These are phyloP conservation scores for Dendroctonus ponderosae DNA, from an alignment of 1,140 invertebrate genomes.

Conservation along the genomic window DNA sequence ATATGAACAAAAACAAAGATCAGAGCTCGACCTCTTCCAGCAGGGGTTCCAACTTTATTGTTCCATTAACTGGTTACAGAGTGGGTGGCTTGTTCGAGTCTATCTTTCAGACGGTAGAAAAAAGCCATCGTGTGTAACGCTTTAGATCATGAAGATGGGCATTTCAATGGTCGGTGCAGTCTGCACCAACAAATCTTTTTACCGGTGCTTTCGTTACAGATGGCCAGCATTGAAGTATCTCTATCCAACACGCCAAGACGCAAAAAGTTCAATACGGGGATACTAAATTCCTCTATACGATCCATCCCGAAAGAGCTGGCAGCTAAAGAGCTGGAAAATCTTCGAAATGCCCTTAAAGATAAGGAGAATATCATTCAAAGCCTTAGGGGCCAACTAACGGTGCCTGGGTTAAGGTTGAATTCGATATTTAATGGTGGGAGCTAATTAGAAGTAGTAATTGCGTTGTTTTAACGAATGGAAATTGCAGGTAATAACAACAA, in stretches of 20 bases:
- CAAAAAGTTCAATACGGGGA: slow-evolving; percentile 52
- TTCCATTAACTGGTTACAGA: slow-evolving; percentile 8
- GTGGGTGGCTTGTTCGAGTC: slow-evolving; percentile 14
- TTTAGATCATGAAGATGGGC: slow-evolving; percentile 7
- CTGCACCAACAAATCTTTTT: slow-evolving; percentile 1
- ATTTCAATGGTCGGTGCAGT: background rate
- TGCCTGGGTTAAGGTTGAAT: slow-evolving; percentile 43
- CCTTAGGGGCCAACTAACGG: slow-evolving; percentile 54
- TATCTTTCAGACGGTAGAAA: slow-evolving; percentile 1
- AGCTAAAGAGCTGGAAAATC: slow-evolving; percentile 63
- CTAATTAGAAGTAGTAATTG: background rate
- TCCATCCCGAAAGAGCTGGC: slow-evolving; percentile 55
- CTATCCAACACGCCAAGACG: slow-evolving; percentile 64
- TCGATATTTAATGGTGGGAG: slow-evolving; percentile 35
- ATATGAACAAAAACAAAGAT: too few species aligned
- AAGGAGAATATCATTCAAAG: slow-evolving; percentile 81
- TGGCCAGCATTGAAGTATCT: slow-evolving; percentile 83
- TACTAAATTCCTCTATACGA: slow-evolving; percentile 46
- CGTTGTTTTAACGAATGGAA: background rate
- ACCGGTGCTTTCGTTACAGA: slow-evolving; percentile 56
- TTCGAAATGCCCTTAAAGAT: slow-evolving; percentile 70
- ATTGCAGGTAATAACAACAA: slow-evolving; percentile 26
- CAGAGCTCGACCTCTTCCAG: slow-evolving; percentile 1
- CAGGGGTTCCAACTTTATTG: slow-evolving; percentile 16
- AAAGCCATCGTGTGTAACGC: slow-evolving; percentile 10